Evolutionary conservation across 2,888 invertebrate species (phyloP), one percentile per base, ranked within the genome.

Genomic region (Philereme vetulata): DNA sequence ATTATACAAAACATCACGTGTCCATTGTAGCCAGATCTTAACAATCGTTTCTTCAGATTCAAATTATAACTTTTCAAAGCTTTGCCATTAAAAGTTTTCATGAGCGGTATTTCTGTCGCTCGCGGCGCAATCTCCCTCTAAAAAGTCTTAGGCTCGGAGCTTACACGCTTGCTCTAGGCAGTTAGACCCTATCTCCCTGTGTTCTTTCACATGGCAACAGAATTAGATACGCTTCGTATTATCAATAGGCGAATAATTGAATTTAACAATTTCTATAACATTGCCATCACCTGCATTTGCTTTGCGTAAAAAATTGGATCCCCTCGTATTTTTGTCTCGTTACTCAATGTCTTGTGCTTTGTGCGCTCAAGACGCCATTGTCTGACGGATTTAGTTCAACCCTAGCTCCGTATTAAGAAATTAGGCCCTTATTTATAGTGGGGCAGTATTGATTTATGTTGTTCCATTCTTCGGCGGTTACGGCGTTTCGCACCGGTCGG

Each of bases 231-330:
- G 83, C 80, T 82, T 84, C 80, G 67, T 70, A 79, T 83, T 85
- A 78, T 88, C 85, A 86, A 86, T 86, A 78, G 81, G 69, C 78
- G 82, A 80, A 88, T 90, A 88, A 91, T 91, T 91, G 86, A 88
- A 88, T 86, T 82, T 80, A 77, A 78, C 80, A 73, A 80, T 85
- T 86, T 88, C 84, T 84, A 82, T 85, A 84, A 78, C 77, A 74
- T 65, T 57, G 64, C 65, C 87, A 81, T 90, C 90, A 90, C 91
- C 91, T 91, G 91, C 91, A 77, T 82, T 77, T 72, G 71, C 74
- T 70, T 70, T 58, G 66, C 73, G 72, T 79, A 82, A 82, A 80
- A 84, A 87, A 84, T 76, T 75, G 72, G 83, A 80, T 82, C 84
- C 88, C 86, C 79, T 74, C 80, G 78, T 82, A 81, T 88, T 85